phyloP scores from a whole-genome alignment of 2,888 invertebrate species.

The Himalopsyche japonica region DNA sequence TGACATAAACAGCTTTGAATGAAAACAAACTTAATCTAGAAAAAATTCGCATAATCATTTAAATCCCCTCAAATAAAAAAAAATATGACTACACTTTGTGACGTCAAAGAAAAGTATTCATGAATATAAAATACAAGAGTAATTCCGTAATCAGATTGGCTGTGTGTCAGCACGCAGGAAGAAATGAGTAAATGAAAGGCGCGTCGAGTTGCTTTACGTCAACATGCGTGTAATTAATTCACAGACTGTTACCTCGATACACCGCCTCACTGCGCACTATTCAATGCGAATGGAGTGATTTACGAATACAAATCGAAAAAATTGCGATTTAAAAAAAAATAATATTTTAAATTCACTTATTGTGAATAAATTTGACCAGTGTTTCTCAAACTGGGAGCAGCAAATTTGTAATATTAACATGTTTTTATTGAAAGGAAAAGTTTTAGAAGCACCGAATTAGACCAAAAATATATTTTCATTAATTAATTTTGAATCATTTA shows the following conservation, averaged over 20 bases:
- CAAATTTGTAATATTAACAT: too few relatives aligned
- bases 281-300: too few relatives aligned
- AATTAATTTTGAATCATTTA: too few relatives aligned
- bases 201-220: background rate
- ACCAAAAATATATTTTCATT: too few relatives aligned
- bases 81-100: background rate
- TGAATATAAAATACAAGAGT: constrained; percentile 1
- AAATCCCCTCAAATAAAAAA: background rate
- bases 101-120: background rate
- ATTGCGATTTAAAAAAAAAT: too few relatives aligned
- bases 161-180: constrained; percentile 12
- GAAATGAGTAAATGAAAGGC: background rate
- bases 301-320: too few relatives aligned
- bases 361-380: too few relatives aligned
- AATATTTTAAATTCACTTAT: too few relatives aligned
- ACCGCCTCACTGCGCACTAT: background rate
- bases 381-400: too few relatives aligned
- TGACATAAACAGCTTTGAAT: too few relatives aligned
- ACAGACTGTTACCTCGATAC: background rate
- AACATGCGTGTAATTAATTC: constrained; percentile 14
- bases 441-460: too few relatives aligned
- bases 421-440: too few relatives aligned
- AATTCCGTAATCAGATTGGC: constrained; percentile 16
- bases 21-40: background rate
- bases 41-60: background rate